Conservation (phyloP, 2,113 vertebrate species). For the Phycodurus eques region DNA sequence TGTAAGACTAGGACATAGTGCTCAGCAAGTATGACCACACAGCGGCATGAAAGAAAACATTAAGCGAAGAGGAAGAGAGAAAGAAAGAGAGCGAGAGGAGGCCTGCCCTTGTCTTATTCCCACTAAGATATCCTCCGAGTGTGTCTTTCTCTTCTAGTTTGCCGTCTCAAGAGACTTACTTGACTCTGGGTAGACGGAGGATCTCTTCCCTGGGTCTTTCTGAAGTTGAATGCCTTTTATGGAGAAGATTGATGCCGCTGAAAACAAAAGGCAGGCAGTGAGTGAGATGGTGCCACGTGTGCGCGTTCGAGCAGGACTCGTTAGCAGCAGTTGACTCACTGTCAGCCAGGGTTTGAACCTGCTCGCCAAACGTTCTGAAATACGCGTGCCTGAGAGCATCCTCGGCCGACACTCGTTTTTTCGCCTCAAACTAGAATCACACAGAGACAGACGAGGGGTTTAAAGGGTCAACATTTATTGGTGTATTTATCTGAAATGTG, state of each 20-base stretch:
- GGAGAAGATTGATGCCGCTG: constrained; percentile 78
- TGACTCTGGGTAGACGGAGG: constrained; percentile 68
- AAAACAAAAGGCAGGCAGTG: constrained; percentile 22
- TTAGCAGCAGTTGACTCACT: constrained; percentile 60
- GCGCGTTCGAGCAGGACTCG: background rate
- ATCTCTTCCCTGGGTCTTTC: constrained; percentile 78
- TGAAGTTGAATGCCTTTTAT: constrained; percentile 78
- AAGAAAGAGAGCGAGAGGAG: constrained; percentile 16
- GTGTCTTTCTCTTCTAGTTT: background rate
- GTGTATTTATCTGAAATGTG: background rate
- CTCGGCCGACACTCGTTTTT: constrained; percentile 73
- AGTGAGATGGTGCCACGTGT: constrained; percentile 6
- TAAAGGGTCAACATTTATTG: background rate
- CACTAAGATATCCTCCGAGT: background rate
- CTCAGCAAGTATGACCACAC: constrained; percentile 34
- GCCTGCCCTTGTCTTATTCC: constrained; percentile 19
- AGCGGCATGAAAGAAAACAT: constrained; percentile 37
- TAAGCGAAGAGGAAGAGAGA: constrained; percentile 29
- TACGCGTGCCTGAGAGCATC: constrained; percentile 72
- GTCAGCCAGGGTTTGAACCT: constrained; percentile 72
- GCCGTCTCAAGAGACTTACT: constrained; percentile 55
- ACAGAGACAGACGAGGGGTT: background rate
- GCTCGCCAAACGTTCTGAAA: constrained; percentile 72
- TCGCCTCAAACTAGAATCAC: constrained; percentile 71
- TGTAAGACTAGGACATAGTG: background rate